Conservation (phyloP, 1,140 invertebrate species). For the Drosophila nigromelanica region DNA sequence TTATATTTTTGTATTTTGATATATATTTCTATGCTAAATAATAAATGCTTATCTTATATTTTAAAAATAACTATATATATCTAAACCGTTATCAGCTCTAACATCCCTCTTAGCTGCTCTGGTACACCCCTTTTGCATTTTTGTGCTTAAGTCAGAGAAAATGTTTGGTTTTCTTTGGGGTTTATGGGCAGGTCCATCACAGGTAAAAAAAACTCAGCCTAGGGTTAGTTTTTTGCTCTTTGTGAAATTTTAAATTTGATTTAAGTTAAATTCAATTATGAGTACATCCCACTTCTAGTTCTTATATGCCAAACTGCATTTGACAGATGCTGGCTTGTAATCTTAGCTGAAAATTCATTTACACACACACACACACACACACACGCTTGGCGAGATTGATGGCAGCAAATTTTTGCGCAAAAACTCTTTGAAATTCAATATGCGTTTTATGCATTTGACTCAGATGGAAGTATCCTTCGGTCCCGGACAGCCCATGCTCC, state of each 20-base stretch:
- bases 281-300: conserved; percentile 15
- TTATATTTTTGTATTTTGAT: no score
- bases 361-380: background rate
- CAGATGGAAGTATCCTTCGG: background rate
- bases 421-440: conserved; percentile 80
- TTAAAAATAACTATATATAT: background rate
- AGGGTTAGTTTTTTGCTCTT: conserved; percentile 33
- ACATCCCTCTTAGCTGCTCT: conserved; percentile 6
- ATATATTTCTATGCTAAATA: no score
- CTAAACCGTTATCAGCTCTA: background rate
- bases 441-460: conserved; percentile 46
- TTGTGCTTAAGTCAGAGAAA: conserved; percentile 18
- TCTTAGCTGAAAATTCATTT: conserved; percentile 33
- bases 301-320: conserved; percentile 36
- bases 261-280: conserved; percentile 70
- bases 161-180: conserved; percentile 34
- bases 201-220: conserved; percentile 49
- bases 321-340: conserved; percentile 59
- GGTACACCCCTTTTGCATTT: conserved; percentile 14
- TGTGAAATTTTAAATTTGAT: conserved; percentile 67
- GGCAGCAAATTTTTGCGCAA: conserved; percentile 25
- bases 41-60: no score
- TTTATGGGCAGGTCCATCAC: conserved; percentile 58
- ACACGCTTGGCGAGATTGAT: conserved; percentile 42
- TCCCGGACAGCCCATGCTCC: conserved; percentile 11